These are phyloP conservation scores for Diachasma alloeum DNA, from an alignment of 1,140 invertebrate genomes.

Conservation along the genomic window DNA sequence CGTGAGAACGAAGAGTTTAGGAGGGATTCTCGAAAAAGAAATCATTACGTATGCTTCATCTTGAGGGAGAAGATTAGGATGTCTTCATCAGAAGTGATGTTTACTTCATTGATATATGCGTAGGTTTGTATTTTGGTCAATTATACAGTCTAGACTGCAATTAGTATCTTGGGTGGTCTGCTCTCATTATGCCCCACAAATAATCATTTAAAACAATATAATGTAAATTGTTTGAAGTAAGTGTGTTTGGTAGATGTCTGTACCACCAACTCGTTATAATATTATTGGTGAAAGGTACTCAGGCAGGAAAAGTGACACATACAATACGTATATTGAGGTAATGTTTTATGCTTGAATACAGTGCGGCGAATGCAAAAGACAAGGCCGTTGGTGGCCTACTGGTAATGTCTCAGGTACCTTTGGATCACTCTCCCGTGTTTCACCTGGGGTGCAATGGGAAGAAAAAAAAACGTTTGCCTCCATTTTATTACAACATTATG, in stretches of 20 bases:
- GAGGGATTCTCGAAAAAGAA: neutral
- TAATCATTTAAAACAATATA: conserved; percentile 3
- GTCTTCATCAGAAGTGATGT: neutral
- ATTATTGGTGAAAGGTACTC: conserved; percentile 51
- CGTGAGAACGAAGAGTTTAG: neutral
- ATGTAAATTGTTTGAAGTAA: neutral
- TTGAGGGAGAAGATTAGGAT: neutral
- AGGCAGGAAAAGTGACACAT: conserved; percentile 50
- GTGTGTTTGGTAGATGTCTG: neutral
- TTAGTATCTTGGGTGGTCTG: conserved; percentile 22
- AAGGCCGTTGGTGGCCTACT: conserved; percentile 47
- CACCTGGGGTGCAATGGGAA: neutral
- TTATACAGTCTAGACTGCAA: conserved; percentile 27
- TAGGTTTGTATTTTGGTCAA: conserved; percentile 19
- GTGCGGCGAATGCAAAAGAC: conserved; percentile 42
- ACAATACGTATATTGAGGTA: conserved; percentile 31
- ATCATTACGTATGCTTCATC: too few relatives aligned
- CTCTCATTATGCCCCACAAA: neutral
- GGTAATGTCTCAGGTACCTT: conserved; percentile 6
- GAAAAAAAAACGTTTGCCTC: conserved; percentile 48
- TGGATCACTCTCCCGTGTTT: neutral
- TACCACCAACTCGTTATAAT: conserved; percentile 8
- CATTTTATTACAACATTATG: conserved; percentile 46
- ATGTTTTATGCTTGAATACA: neutral
- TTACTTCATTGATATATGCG: conserved; percentile 3